Evolutionary conservation across 2,113 vertebrate genomes (phyloP).

Genomic region (Stercorarius parasiticus): DNA sequence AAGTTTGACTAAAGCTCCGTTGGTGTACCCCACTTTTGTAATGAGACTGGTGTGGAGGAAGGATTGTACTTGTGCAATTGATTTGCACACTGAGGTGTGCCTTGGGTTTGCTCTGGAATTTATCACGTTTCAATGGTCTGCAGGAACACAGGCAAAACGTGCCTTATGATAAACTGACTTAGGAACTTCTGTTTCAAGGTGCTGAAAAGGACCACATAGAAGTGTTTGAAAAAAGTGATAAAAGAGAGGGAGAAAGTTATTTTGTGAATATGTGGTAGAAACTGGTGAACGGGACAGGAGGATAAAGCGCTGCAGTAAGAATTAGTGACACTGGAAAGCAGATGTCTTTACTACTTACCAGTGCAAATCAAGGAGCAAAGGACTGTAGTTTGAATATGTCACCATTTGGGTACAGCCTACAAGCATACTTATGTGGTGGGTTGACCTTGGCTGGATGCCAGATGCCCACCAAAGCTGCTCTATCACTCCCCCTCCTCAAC

Average conservation of each 20-base stretch:
- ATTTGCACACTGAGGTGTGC: background rate
- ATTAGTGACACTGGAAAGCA: background rate
- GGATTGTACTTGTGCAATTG: background rate
- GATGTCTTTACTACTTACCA: background rate
- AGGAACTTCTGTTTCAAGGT: background rate
- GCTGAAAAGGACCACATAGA: background rate
- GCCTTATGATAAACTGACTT: background rate
- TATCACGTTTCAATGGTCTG: accelerated
- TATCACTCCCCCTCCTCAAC: background rate
- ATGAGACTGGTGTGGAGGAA: background rate
- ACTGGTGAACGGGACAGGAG: background rate
- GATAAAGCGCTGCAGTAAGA: background rate
- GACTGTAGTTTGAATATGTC: background rate
- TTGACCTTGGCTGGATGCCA: background rate
- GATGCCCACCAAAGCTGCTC: background rate
- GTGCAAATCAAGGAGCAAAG: background rate
- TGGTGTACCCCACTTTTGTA: background rate
- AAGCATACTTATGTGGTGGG: background rate
- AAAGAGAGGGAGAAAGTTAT: background rate
- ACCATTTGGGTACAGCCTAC: background rate
- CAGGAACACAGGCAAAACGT: background rate
- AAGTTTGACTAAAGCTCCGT: background rate
- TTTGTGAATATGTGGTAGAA: background rate
- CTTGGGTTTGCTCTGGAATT: background rate
- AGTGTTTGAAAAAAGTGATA: background rate